Evolutionary conservation across 2,113 vertebrate genomes (phyloP), one percentile per base, ranked within the genome.

Genomic region (Sinocyclocheilus grahami): DNA sequence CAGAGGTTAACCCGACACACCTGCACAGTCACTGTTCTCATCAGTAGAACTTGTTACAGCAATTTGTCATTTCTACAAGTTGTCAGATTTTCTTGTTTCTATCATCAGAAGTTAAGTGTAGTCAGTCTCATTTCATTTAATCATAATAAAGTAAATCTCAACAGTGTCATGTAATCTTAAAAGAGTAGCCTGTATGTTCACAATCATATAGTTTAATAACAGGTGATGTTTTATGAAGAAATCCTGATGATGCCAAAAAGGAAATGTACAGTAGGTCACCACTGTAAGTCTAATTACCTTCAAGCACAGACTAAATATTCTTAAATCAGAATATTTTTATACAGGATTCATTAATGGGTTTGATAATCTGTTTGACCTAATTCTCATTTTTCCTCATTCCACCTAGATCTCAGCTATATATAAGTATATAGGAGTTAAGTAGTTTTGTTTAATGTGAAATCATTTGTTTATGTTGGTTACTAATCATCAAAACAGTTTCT

Each of bases 1-100:
- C 14, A 71, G n/a, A 83, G 46, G 18, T 71, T 37, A 53, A 84
- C 48, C n/a, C 2, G 13, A 79, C 72, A 84, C 67, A 72, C 37
- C 48, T 24, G 48, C 55, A 81, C 24, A 33, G 30, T 22, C 37
- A 22, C 33, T 12, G 1, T 1, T 42, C 69, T 22, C 20, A 22
- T 1, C 33, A 22, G 12, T 11, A 18, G 0, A 37, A 2, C 18
- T 42, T 42, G 1, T 37, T 4, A 20, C 67, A 20, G 37, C 16
- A 10, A 4, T 37, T 67, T 16, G 16, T 10, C 3, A 20, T 37
- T 71, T 71, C 1, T 37, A 37, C 7, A 37, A 71, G 7, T 18
- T 9, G 6, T 7, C 16, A 37, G 30, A 20, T 37, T 37, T 65
- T 69, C 14, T 67, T 33, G 5, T 30, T 67, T 67, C 13, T 3